phyloP scores from a whole-genome alignment of 35 echinoderm and acorn worm genomes.

The Lytechinus variegatus region DNA sequence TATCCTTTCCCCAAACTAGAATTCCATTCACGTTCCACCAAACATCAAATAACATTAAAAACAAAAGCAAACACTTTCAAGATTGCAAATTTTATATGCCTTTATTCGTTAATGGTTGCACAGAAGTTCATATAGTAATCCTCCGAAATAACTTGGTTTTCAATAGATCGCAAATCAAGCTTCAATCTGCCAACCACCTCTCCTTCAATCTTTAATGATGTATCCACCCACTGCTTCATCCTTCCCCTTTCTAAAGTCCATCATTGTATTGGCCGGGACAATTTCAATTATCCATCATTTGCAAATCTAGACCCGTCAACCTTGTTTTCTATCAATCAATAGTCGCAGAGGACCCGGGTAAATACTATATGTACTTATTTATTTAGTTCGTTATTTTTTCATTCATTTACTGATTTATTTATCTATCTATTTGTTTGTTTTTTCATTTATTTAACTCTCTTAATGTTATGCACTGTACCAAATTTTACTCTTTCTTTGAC shows the following conservation, averaged over 20 bases:
- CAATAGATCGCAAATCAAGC: too few relatives aligned
- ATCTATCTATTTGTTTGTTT: not conserved
- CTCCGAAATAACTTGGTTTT: not conserved
- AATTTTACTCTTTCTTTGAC: too few relatives aligned
- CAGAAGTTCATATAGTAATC: not conserved
- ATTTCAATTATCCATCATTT: too few relatives aligned
- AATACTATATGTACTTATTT: not conserved
- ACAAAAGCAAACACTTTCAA: not conserved
- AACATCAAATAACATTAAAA: not conserved
- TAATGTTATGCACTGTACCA: too few relatives aligned
- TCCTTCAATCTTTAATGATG: too few relatives aligned
- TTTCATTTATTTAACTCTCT: not conserved
- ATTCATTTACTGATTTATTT: not conserved
- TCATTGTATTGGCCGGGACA: too few relatives aligned
- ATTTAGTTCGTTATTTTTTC: not conserved
- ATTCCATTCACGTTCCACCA: not conserved
- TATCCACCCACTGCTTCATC: too few relatives aligned
- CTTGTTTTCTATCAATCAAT: too few relatives aligned
- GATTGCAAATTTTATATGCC: not conserved
- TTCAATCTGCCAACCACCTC: too few relatives aligned
- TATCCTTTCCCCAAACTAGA: not conserved
- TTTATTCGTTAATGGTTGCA: not conserved
- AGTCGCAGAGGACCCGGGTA: too few relatives aligned
- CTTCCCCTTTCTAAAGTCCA: too few relatives aligned
- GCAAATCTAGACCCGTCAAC: too few relatives aligned